Percentiles rank a stretch among this genome's conserved stretches.
These are phyloP conservation scores for Papilio aristodemus DNA, from an alignment of 1,140 invertebrate genomes.

Conservation along the genomic window DNA sequence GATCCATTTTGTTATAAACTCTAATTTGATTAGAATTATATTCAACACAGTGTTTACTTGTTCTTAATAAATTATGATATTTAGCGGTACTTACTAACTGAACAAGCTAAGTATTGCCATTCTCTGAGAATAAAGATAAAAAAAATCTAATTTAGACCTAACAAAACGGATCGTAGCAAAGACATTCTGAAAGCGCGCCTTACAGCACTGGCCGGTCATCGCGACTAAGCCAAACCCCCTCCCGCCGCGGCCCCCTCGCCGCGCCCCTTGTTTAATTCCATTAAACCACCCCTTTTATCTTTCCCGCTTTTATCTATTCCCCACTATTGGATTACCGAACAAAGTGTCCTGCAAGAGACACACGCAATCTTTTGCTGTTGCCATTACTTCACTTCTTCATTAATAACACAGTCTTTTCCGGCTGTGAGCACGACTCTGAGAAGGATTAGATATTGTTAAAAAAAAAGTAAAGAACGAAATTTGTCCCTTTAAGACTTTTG, in stretches of 20 bases:
- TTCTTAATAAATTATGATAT: too few relatives aligned
- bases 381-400: slow-evolving; percentile 59
- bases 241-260: slow-evolving; percentile 36
- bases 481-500: too few relatives aligned
- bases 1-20: too few relatives aligned
- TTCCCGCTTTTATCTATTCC: slow-evolving; percentile 73
- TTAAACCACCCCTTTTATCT: slow-evolving; percentile 78
- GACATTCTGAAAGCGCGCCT: slow-evolving; percentile 73
- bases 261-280: slow-evolving; percentile 74
- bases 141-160: slow-evolving; percentile 36
- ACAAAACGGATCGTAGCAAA: slow-evolving; percentile 62
- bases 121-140: not conserved
- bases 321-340: slow-evolving; percentile 74
- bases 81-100: not conserved
- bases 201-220: slow-evolving; percentile 52
- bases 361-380: slow-evolving; percentile 67
- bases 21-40: too few relatives aligned
- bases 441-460: too few relatives aligned
- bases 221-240: slow-evolving; percentile 39
- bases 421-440: not conserved
- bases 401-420: slow-evolving; percentile 51
- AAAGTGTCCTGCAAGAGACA: slow-evolving; percentile 69
- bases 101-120: slow-evolving; percentile 21
- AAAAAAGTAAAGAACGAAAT: too few relatives aligned
- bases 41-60: too few relatives aligned